Base-by-base conservation (phyloP, 2,113 vertebrate species). In the Tenrec ecaudatus region DNA sequence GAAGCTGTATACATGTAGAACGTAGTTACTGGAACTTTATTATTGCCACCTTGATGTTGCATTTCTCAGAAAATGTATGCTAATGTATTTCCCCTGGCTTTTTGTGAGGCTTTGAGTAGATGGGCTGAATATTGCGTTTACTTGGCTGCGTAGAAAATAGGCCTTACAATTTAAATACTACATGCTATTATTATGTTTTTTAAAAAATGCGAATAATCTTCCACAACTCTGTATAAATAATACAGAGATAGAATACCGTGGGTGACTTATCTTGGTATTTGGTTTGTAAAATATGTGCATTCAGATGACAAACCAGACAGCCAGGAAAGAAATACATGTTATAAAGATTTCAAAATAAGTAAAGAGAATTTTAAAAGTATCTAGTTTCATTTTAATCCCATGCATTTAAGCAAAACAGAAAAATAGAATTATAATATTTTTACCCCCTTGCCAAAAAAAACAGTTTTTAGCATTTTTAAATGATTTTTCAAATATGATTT, bases 21-120 rank as follows among this genome's bases (percentile, higher is more conserved):
- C 86, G 64, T 62, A 84, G 64, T 87, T 91, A 58, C 17, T 81
- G 60, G 53, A 77, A 53, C 33, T 86, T 82, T 90, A 58, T 73
- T 71, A 75, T 78, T 89, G 62, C 93, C 90, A 93, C 43, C 47
- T 0, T 83, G 88, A 83, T 90, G n/a, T 60, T 90, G 17, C 53
- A 17, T 81, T 91, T 91, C 82, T 92, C 82, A 93, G 76, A 27
- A 96, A 95, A 90, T 91, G 29, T 75, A 88, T 95, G 85, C n/a
- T 93, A 81, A 90, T 90, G 36, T 94, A 25, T 86, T 94, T 90
- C 92, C 68, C 36, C 62, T 62, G 81, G 58, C 10, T 80, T 85
- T 91, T 86, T 89, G 88, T 82, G 89, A 88, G 71, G 8, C 47
- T 68, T 94, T 33, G 31, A 80, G 79, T 90, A 80, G 22, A 91